Conservation (phyloP, 1,140 invertebrate genomes). For the Sycobia sp. region DNA sequence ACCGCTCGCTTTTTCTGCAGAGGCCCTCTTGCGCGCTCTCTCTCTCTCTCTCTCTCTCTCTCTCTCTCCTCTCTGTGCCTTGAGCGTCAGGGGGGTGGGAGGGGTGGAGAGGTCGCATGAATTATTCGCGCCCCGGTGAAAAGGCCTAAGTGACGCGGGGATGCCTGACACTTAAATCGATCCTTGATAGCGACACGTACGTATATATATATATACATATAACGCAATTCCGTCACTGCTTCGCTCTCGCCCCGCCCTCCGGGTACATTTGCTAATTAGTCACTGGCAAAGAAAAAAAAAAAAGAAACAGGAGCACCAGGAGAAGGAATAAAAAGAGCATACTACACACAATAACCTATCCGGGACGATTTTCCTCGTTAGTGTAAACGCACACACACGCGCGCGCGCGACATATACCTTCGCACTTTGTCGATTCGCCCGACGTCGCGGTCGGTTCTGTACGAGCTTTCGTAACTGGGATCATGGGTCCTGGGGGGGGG, state of each 20-base stretch:
- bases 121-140: constrained; percentile 56
- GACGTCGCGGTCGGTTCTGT: too few species aligned
- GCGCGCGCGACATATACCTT: too few species aligned
- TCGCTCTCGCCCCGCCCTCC: background rate
- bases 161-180: constrained; percentile 58
- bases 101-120: constrained; percentile 45
- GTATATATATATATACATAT: background rate
- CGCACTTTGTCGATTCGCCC: too few species aligned
- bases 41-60: constrained; percentile 22
- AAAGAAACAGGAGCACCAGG: too few species aligned
- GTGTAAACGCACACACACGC: too few species aligned
- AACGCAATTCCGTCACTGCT: background rate
- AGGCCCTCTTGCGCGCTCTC: constrained; percentile 25
- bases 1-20: too few species aligned
- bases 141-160: constrained; percentile 58
- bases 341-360: too few species aligned
- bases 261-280: constrained; percentile 9
- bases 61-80: constrained; percentile 19
- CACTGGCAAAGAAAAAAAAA: too few species aligned
- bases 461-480: too few species aligned
- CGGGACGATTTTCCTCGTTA: too few species aligned
- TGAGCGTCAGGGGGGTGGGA: constrained; percentile 4
- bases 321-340: too few species aligned
- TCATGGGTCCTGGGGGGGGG: too few species aligned
- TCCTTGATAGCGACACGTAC: constrained; percentile 49